Conservation (phyloP, 2,888 invertebrate genomes). For the Drosophila robusta region DNA sequence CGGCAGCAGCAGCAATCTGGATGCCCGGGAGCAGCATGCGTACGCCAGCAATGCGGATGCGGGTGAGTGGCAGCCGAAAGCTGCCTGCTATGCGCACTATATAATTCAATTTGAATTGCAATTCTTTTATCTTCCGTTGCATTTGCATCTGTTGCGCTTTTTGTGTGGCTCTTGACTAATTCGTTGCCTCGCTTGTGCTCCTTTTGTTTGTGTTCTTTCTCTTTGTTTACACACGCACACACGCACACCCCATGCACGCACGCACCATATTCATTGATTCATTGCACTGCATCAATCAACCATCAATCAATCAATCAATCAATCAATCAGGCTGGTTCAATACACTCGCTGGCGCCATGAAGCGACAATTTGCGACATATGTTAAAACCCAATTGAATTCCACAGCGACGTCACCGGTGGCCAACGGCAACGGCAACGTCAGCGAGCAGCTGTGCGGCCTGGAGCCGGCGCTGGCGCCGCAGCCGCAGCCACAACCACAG, state of each 20-base stretch:
- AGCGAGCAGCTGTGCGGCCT: conserved; percentile 15
- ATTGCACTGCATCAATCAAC: conserved; percentile 48
- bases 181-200: conserved; percentile 48
- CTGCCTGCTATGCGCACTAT: not conserved
- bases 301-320: conserved; percentile 26
- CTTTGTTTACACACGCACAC: conserved; percentile 41
- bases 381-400: conserved; percentile 90
- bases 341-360: conserved; percentile 89
- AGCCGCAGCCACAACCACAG: conserved; percentile 10
- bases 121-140: not conserved
- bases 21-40: conserved; percentile 42
- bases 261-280: conserved; percentile 22
- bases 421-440: conserved; percentile 20
- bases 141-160: conserved; percentile 23
- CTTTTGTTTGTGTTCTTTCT: conserved; percentile 48
- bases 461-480: conserved; percentile 44
- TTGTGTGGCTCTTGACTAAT: conserved; percentile 45
- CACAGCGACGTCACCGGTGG: conserved; percentile 64
- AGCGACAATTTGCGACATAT: conserved; percentile 93
- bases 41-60: conserved; percentile 46
- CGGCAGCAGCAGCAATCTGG: conserved; percentile 44
- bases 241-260: conserved; percentile 20
- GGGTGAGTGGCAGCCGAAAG: conserved; percentile 43
- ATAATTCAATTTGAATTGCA: too few species aligned
- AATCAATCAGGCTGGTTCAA: conserved; percentile 87